These are phyloP conservation scores for Lasius platythorax DNA, from an alignment of 2,888 invertebrate species.

Conservation along the genomic window DNA sequence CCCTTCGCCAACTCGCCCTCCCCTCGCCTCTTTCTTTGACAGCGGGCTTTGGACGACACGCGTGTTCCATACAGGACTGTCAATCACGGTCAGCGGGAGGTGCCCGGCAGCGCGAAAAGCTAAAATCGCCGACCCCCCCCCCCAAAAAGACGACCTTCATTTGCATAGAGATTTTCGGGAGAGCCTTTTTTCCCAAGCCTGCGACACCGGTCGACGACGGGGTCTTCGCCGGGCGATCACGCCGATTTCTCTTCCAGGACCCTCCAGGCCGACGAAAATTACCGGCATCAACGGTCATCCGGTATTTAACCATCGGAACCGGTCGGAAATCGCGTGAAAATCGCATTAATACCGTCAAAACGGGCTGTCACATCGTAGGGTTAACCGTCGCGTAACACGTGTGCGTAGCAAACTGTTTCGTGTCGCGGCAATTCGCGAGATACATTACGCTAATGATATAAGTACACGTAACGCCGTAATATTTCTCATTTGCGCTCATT, in stretches of 20 bases:
- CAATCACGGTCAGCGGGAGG: slow-evolving; percentile 73
- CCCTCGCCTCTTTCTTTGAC: slow-evolving; percentile 45
- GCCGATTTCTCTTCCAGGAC: slow-evolving; percentile 58
- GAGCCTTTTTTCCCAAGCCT: slow-evolving; percentile 51
- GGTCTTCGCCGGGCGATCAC: slow-evolving; percentile 43
- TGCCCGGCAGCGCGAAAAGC: slow-evolving; percentile 51
- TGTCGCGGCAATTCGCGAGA: slow-evolving; percentile 4
- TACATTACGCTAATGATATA: slow-evolving; percentile 43
- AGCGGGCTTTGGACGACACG: slow-evolving; percentile 65
- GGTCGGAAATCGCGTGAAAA: slow-evolving; percentile 39
- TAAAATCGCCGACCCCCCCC: slow-evolving; percentile 61
- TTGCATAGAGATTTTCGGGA: slow-evolving; percentile 72
- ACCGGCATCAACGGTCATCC: slow-evolving; percentile 38
- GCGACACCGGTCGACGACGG: slow-evolving; percentile 44
- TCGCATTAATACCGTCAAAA: slow-evolving; percentile 34
- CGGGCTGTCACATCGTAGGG: not conserved
- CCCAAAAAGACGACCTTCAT: slow-evolving; percentile 58
- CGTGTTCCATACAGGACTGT: slow-evolving; percentile 67
- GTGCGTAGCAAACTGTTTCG: slow-evolving; percentile 1
- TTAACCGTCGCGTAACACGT: not conserved
- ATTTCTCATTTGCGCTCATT: slow-evolving; percentile 34
- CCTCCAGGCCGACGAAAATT: slow-evolving; percentile 47
- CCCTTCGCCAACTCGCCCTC: slow-evolving; percentile 9
- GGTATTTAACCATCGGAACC: slow-evolving; percentile 36
- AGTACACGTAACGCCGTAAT: slow-evolving; percentile 18